These are phyloP conservation scores for Orchesella cincta DNA, from an alignment of 1,140 invertebrate genomes.

Conservation along the genomic window DNA sequence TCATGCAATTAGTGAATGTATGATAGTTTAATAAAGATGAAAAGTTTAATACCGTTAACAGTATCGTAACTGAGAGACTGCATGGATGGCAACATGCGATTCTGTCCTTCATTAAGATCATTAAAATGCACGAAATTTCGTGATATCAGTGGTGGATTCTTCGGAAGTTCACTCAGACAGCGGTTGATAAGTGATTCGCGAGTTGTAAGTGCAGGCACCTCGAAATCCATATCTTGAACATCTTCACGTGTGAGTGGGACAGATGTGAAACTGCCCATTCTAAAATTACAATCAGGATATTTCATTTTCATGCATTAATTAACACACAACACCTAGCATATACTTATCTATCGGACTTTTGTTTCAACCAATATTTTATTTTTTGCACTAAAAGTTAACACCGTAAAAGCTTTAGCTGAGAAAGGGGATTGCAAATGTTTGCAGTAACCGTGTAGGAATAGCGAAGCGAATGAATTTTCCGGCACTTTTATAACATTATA, in stretches of 20 bases:
- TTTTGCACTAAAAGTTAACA: too few relatives aligned
- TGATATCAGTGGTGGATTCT: constrained; percentile 57
- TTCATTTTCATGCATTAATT: neutral
- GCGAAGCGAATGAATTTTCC: neutral
- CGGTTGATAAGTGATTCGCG: constrained; percentile 60
- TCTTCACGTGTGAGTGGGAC: constrained; percentile 69
- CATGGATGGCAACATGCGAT: neutral
- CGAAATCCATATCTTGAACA: constrained; percentile 64
- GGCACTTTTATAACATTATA: neutral
- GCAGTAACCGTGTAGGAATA: neutral
- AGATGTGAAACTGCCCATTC: constrained; percentile 74
- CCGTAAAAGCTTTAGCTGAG: too few relatives aligned
- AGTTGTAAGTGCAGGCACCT: constrained; percentile 59
- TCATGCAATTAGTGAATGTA: too few relatives aligned
- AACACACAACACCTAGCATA: too few relatives aligned
- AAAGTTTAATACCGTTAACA: neutral
- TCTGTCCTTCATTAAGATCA: neutral
- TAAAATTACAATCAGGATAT: constrained; percentile 54
- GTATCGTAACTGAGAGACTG: neutral
- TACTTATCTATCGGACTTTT: too few relatives aligned
- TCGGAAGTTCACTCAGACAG: constrained; percentile 59
- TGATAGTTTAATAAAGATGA: neutral
- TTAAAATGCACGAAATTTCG: constrained; percentile 54
- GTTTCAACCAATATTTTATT: neutral
- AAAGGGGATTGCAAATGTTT: neutral